Evolutionary conservation across 2,888 invertebrate species (phyloP).

Genomic region (Nemoura dubitans): DNA sequence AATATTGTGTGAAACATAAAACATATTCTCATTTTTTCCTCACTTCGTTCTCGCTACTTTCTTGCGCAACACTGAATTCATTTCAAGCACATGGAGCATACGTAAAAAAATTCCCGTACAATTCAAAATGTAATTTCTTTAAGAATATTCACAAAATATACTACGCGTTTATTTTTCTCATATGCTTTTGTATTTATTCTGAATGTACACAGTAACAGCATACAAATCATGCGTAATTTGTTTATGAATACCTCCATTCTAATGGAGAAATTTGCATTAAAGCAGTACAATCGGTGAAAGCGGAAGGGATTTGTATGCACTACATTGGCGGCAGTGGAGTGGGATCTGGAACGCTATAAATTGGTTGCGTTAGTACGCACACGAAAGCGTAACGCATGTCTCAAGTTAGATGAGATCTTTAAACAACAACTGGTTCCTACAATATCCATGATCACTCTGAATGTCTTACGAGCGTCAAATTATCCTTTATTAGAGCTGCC

Average conservation of each 20-base stretch:
- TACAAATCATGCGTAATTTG: neutral
- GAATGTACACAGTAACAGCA: neutral
- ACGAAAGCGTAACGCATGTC: neutral
- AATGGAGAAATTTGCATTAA: neutral
- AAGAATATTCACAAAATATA: too few relatives aligned
- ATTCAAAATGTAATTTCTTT: too few relatives aligned
- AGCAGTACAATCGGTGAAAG: neutral
- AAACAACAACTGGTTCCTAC: neutral
- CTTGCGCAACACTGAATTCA: neutral
- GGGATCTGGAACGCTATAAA: too few relatives aligned
- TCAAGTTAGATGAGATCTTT: neutral
- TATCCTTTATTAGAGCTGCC: neutral
- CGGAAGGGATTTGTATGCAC: neutral
- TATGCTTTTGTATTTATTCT: too few relatives aligned
- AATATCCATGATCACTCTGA: neutral
- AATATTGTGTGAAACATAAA: neutral
- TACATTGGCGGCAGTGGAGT: too few relatives aligned
- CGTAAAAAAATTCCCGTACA: neutral
- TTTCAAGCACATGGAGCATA: neutral
- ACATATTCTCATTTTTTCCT: neutral
- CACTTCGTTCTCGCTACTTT: neutral
- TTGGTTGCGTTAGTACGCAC: too few relatives aligned
- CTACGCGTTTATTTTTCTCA: too few relatives aligned
- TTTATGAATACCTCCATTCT: neutral
- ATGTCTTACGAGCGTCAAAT: constrained; percentile 7